Evolutionary conservation across 2,888 invertebrate genomes (phyloP), one percentile per base, ranked within the genome.

Genomic region (Marronus borbonicus): DNA sequence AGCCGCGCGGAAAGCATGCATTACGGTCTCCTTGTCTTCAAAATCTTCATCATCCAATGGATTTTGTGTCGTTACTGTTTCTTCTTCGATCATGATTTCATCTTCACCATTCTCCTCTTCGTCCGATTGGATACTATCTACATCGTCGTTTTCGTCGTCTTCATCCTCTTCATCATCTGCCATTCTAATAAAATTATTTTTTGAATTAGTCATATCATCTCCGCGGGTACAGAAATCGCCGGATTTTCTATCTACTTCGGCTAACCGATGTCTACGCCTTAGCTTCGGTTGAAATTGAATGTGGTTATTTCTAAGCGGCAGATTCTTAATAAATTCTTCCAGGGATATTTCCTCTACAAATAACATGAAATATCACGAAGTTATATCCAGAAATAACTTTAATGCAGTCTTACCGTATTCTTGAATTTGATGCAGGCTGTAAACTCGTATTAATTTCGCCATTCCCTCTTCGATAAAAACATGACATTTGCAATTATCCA

Each of bases 401-500:
- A 44, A 12, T 44, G 8, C 2, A 12, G 24, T 17, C 44, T 44
- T 55, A 75, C 77, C 77, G 36, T 76, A 75, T 52, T 75, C 68
- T 17, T 58, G 69, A 14, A 68, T 20, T 62, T 52, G 44, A 1
- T 55, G 66, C 7, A 72, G 66, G 14, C n/a, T 76, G 39, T 76
- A 78, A 14, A 77, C 75, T 55, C 83, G 68, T 31, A 79, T 77
- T 14, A 84, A 79, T 77, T 82, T 84, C 17, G 81, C 65, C 28
- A 81, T 79, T 2, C 82, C 83, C 55, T 82, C 82, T 69, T 84
- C 84, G 50, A 80, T 81, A 66, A 81, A 84, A 64, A 84, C 81
- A 62, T 82, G 82, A 62, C 86, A 87, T 76, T 83, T 84, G 80
- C 86, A 87, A 74, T 84, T 82, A 76, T 83, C 80, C 39, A 83